These are phyloP conservation scores for Pseudorhombus dupliciocellatus DNA, from an alignment of 2,113 vertebrate genomes.

Conservation along the genomic window DNA sequence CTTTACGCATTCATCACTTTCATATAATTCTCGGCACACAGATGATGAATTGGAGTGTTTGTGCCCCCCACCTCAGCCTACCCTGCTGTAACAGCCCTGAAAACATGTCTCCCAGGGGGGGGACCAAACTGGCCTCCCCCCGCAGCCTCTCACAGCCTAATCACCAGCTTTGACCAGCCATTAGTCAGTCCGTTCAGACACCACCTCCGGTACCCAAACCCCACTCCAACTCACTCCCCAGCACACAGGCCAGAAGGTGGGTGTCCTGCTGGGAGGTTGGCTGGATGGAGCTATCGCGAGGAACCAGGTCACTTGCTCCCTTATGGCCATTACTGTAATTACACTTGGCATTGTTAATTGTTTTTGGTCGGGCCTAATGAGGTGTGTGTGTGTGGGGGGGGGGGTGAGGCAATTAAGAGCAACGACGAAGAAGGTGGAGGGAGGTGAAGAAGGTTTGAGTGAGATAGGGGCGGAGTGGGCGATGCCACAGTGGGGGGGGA, in stretches of 20 bases:
- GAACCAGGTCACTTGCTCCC: conserved; percentile 77
- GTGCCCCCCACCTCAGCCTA: conserved; percentile 9
- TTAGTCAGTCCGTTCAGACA: conserved; percentile 70
- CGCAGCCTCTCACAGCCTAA: conserved; percentile 49
- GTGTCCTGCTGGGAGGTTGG: conserved; percentile 38
- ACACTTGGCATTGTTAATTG: conserved; percentile 77
- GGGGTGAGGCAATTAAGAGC: conserved; percentile 53
- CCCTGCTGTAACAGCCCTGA: conserved; percentile 35
- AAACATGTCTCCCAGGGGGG: conserved; percentile 40
- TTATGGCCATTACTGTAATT: conserved; percentile 82
- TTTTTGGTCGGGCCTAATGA: conserved; percentile 75
- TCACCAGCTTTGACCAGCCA: conserved; percentile 63
- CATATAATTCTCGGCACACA: conserved; percentile 44
- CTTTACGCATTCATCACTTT: conserved; percentile 77
- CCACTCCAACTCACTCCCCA: conserved; percentile 34
- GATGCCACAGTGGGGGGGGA: conserved; percentile 30
- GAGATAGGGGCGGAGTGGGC: conserved; percentile 19
- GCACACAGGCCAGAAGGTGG: conserved; percentile 39
- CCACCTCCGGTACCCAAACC: conserved; percentile 54
- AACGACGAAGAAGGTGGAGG: conserved; percentile 6
- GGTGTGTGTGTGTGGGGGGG: conserved; percentile 4
- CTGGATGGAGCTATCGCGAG: conserved; percentile 17
- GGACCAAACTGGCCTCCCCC: conserved; percentile 25
- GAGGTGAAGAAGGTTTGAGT: conserved; percentile 28
- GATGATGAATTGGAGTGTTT: conserved; percentile 70